Evolutionary conservation across 1,140 invertebrate species (phyloP).

Genomic region (Phymastichus coffea): DNA sequence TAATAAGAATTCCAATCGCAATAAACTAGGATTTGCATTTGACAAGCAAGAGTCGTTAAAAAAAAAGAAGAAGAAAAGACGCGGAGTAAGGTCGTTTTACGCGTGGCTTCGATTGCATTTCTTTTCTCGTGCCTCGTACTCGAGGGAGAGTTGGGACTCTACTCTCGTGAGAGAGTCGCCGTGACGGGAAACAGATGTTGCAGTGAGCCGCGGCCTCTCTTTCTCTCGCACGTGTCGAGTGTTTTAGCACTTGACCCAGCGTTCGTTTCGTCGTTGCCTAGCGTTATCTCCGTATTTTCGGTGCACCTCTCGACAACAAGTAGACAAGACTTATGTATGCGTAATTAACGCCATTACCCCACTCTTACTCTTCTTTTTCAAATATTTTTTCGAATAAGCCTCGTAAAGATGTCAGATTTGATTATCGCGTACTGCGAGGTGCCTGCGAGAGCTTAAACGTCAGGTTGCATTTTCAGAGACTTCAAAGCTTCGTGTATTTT

Average conservation of each 20-base stretch:
- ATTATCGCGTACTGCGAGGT: no score
- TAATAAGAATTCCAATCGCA: slow-evolving; percentile 55
- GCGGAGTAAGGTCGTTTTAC: slow-evolving; percentile 43
- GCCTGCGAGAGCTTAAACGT: no score
- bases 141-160: slow-evolving; percentile 6
- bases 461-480: no score
- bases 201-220: neutral
- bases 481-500: no score
- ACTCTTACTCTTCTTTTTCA: no score
- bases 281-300: neutral
- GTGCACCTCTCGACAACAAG: no score
- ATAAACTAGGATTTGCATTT: slow-evolving; percentile 55
- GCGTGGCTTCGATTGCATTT: slow-evolving; percentile 23
- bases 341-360: no score
- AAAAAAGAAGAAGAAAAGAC: no score
- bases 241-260: neutral
- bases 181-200: slow-evolving; percentile 22
- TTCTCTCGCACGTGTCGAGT: neutral
- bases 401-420: no score
- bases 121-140: slow-evolving; percentile 4
- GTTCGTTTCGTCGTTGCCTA: neutral
- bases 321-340: no score
- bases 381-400: no score
- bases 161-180: slow-evolving; percentile 28
- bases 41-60: slow-evolving; percentile 52